Conservation (phyloP, 35 echinoderm and acorn worm genomes). For the Stichopus chloronotus region DNA sequence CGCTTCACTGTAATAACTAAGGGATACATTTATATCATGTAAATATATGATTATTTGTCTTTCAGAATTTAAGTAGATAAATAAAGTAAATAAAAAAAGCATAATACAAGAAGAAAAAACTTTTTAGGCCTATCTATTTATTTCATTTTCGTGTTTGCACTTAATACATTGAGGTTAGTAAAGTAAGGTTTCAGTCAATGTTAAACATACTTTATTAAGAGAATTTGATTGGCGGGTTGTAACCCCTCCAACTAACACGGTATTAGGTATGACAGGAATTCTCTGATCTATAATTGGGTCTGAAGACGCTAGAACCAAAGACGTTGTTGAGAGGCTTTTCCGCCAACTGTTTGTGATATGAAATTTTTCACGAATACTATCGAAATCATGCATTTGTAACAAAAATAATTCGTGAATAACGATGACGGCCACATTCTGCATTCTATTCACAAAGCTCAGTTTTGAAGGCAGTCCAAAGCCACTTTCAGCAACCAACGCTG, state of each 20-base stretch:
- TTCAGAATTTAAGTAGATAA: no score
- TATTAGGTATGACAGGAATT: conserved; percentile 66
- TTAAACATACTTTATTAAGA: conserved; percentile 34
- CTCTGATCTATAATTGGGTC: conserved; percentile 67
- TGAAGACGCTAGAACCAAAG: background rate
- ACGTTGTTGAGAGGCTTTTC: background rate
- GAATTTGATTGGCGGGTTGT: conserved; percentile 43
- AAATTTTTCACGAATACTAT: conserved; percentile 25
- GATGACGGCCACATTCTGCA: background rate
- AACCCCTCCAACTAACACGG: conserved; percentile 70
- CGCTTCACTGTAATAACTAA: no score
- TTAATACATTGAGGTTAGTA: no score
- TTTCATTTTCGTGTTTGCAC: no score
- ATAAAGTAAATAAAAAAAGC: no score
- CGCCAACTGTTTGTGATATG: background rate
- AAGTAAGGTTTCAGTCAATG: no score
- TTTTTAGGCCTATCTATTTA: no score
- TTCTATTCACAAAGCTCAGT: conserved; percentile 45
- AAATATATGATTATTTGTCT: no score
- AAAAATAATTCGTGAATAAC: background rate
- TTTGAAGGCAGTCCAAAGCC: background rate
- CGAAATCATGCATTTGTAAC: background rate
- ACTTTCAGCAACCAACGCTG: background rate
- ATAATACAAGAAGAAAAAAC: no score
- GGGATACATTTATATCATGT: no score